These are phyloP conservation scores for Hydractinia echinata DNA, from an alignment of 30 jellyfish, hydroid and myxozoan species.

Conservation along the genomic window DNA sequence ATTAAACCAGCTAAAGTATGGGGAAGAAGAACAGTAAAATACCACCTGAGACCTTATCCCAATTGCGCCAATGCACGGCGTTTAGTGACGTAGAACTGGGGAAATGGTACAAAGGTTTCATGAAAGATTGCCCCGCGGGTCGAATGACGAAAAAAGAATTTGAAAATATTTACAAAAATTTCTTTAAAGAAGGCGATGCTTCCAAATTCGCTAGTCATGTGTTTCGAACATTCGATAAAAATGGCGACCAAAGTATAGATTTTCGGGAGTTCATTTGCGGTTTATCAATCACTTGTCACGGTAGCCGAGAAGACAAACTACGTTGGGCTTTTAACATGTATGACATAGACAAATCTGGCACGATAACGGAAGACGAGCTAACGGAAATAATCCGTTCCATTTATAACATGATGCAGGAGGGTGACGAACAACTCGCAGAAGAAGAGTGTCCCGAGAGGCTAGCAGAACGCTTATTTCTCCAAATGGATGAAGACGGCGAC, in stretches of 20 bases:
- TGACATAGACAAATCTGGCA: conserved; percentile 96
- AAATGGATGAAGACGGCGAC: conserved; percentile 98
- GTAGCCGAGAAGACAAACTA: conserved; percentile 96
- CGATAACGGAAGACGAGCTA: conserved; percentile 89
- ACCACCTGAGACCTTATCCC: conserved; percentile 86
- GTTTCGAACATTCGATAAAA: conserved; percentile 93
- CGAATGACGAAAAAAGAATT: conserved; percentile 92
- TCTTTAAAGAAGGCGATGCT: conserved; percentile 99
- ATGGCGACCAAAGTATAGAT: conserved; percentile 96
- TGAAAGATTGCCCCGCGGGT: conserved; percentile 98
- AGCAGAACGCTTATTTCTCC: conserved; percentile 82
- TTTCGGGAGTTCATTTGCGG: conserved; percentile 98
- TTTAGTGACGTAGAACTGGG: conserved; percentile 90
- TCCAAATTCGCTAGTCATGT: conserved; percentile 96
- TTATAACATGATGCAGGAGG: conserved; percentile 90
- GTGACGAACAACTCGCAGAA: conserved; percentile 44
- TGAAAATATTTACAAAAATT: conserved; percentile 92
- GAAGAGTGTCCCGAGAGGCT: conserved; percentile 79
- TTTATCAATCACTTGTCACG: conserved; percentile 96
- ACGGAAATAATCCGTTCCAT: conserved; percentile 86
- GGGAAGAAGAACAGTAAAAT: conserved; percentile 97
- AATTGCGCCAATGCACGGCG: conserved; percentile 96
- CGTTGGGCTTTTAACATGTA: conserved; percentile 99
- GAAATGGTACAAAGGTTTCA: conserved; percentile 98
- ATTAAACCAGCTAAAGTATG: conserved; percentile 34